phyloP scores from a whole-genome alignment of 2,113 vertebrate species.

The Ptyas mucosa region DNA sequence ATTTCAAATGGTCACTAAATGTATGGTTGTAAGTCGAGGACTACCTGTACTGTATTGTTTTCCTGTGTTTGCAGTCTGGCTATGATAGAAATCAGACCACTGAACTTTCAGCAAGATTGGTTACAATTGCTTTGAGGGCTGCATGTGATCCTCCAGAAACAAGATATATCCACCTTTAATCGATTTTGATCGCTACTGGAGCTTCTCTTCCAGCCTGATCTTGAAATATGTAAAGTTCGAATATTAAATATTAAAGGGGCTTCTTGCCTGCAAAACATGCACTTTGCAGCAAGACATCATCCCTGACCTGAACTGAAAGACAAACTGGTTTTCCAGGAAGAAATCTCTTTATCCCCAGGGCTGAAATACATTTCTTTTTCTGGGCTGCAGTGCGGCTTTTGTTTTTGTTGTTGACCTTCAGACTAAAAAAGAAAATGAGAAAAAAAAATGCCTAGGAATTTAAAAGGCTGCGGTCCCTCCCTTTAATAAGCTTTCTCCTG shows the following conservation, averaged over 20 bases:
- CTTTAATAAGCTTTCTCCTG: constrained; percentile 38
- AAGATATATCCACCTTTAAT: neutral
- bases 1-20: neutral
- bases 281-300: neutral
- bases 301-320: neutral
- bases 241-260: neutral
- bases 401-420: constrained; percentile 11
- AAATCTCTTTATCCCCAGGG: neutral
- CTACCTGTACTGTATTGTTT: neutral
- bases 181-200: neutral
- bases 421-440: constrained; percentile 29
- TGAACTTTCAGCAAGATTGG: neutral
- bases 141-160: neutral
- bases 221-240: neutral
- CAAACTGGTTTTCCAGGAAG: neutral
- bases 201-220: neutral
- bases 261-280: neutral
- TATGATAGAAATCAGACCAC: neutral
- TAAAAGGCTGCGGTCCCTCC: constrained; percentile 23
- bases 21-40: neutral
- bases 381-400: neutral
- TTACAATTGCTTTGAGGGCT: neutral
- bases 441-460: constrained; percentile 36
- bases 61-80: neutral
- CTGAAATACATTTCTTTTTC: neutral